A percentile compares a stretch with the other conserved stretches of the same genome.
phyloP scores from a whole-genome alignment of 1,140 invertebrate genomes.

The Macrobrachium nipponense region DNA sequence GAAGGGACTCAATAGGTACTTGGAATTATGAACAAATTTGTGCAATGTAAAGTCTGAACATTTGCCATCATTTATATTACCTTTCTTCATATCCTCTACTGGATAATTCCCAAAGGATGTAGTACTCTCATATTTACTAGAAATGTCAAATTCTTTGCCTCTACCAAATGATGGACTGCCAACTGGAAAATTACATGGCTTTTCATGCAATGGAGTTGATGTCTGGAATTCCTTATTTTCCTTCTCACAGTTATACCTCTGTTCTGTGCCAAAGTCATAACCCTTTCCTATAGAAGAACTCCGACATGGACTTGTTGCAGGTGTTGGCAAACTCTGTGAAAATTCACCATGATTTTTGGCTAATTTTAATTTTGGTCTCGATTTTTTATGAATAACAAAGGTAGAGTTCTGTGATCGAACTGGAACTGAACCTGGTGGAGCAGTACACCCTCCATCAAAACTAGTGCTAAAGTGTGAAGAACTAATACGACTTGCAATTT shows the following conservation, averaged over 20 bases:
- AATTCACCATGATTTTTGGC: conserved; percentile 21
- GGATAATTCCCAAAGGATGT: no score
- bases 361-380: conserved; percentile 16
- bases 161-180: neutral
- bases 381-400: neutral
- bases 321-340: conserved; percentile 37
- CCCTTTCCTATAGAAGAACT: neutral
- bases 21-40: no score
- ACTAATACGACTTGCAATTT: conserved; percentile 8
- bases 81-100: no score
- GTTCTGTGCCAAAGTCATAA: neutral
- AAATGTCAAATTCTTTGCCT: no score
- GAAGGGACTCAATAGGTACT: neutral
- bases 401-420: neutral
- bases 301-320: neutral
- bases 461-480: conserved; percentile 20
- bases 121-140: no score
- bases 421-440: neutral
- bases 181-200: neutral
- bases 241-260: neutral
- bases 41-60: no score
- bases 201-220: conserved; percentile 15
- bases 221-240: conserved; percentile 18
- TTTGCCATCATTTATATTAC: no score
- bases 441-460: conserved; percentile 33